Percentiles rank a stretch among this genome's conserved stretches.
Conservation (phyloP, 1,140 invertebrate genomes). For the Battus philenor region DNA sequence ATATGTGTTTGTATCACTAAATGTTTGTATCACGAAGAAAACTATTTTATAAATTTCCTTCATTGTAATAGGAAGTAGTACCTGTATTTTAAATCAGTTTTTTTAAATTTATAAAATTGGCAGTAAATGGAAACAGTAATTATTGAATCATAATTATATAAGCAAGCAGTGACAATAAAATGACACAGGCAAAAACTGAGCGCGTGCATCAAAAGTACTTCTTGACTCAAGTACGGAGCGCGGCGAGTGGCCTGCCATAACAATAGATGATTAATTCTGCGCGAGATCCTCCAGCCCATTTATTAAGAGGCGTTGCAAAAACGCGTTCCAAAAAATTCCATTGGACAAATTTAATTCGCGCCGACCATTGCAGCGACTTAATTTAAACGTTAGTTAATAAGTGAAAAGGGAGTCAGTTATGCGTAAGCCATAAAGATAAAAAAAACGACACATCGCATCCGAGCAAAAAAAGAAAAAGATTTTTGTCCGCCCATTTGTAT, state of each 20-base stretch:
- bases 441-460: not conserved
- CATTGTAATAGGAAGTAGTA: too few species aligned
- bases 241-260: not conserved
- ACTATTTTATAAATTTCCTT: too few species aligned
- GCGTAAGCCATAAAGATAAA: slow-evolving; percentile 4
- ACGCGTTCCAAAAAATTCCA: not conserved
- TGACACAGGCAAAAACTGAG: slow-evolving; percentile 5
- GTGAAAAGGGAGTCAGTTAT: not conserved
- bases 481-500: too few species aligned
- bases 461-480: too few species aligned
- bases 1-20: too few species aligned
- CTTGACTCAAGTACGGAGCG: not conserved
- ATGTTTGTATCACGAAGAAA: too few species aligned
- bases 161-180: slow-evolving; percentile 4
- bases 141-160: slow-evolving; percentile 4
- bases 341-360: not conserved
- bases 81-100: too few species aligned
- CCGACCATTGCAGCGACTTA: not conserved
- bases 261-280: slow-evolving; percentile 1
- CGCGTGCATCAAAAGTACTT: too few species aligned
- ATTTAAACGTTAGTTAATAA: not conserved
- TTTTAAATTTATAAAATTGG: too few species aligned
- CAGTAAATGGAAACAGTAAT: not conserved
- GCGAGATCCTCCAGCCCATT: not conserved
- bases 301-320: not conserved